A percentile compares a stretch with the other conserved stretches of the same genome.
Evolutionary conservation across 2,113 vertebrate species (phyloP).

Genomic region (Acanthochromis polyacanthus): DNA sequence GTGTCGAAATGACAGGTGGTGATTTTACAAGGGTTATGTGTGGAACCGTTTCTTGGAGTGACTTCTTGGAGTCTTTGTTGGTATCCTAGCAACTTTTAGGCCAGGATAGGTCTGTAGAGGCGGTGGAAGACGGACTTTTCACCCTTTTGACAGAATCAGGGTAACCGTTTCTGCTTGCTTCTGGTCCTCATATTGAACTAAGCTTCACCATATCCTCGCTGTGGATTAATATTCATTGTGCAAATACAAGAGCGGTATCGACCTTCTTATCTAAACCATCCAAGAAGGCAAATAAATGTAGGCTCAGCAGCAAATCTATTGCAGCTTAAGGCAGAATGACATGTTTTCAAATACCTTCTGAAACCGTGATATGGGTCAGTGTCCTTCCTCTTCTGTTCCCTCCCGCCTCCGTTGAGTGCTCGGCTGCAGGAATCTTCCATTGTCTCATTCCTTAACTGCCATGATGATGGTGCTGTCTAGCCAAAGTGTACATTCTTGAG

Average conservation of each 20-base stretch:
- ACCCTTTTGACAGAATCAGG: background rate
- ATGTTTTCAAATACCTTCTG: background rate
- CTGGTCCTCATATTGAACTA: background rate
- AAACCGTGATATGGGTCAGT: background rate
- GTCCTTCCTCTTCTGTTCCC: constrained; percentile 27
- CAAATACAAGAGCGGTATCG: background rate
- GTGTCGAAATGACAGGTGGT: background rate
- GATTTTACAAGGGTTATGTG: background rate
- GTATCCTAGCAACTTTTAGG: background rate
- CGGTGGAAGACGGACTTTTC: background rate
- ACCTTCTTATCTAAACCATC: background rate
- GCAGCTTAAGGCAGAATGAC: background rate
- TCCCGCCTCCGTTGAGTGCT: constrained; percentile 25
- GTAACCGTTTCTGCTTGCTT: no score
- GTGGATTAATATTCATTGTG: background rate
- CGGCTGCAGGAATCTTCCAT: constrained; percentile 75
- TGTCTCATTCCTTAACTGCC: constrained; percentile 75
- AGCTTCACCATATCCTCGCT: background rate
- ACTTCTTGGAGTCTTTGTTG: background rate
- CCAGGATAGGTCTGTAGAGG: background rate
- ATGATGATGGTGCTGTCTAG: constrained; percentile 64
- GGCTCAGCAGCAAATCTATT: background rate
- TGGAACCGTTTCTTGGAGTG: background rate
- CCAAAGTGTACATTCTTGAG: constrained; percentile 70
- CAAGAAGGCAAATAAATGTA: background rate